phyloP scores from a whole-genome alignment of 1,140 invertebrate genomes.

The Caenorhabditis brenneri region DNA sequence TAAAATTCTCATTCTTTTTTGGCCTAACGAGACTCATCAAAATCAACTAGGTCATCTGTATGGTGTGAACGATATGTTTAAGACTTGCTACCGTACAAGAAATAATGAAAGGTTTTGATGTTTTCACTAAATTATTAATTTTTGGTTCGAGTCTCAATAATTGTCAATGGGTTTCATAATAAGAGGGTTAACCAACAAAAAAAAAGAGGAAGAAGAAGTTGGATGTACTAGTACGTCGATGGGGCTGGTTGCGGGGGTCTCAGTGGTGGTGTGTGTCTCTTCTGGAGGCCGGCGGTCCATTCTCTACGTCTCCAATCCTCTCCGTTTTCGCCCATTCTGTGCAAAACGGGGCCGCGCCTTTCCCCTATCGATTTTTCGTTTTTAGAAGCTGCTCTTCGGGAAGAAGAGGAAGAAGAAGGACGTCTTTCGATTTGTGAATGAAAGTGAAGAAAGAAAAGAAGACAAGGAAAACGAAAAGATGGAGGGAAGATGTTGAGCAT shows the following conservation, averaged over 20 bases:
- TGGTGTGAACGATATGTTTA: no score
- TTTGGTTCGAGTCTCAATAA: no score
- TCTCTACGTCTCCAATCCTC: constrained; percentile 1
- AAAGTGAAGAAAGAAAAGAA: constrained; percentile 36
- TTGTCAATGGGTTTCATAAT: no score
- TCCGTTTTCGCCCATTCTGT: background rate
- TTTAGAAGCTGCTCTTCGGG: background rate
- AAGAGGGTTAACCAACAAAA: background rate
- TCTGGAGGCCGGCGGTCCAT: constrained; percentile 1
- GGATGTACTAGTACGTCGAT: constrained; percentile 17
- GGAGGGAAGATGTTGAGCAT: constrained; percentile 26
- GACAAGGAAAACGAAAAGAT: no score
- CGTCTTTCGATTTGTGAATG: constrained; percentile 43
- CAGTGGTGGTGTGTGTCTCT: constrained; percentile 31
- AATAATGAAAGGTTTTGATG: no score
- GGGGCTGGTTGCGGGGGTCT: constrained; percentile 25
- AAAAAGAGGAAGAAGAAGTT: background rate
- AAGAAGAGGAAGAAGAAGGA: background rate
- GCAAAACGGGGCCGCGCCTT: constrained; percentile 33
- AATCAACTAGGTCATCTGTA: no score
- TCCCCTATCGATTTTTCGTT: constrained; percentile 33
- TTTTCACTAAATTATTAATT: no score
- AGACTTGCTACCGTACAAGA: no score
- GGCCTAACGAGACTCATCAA: no score
- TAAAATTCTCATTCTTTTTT: no score